Base-by-base conservation (phyloP, 2,888 invertebrate species). In the Aricia artaxerxes region DNA sequence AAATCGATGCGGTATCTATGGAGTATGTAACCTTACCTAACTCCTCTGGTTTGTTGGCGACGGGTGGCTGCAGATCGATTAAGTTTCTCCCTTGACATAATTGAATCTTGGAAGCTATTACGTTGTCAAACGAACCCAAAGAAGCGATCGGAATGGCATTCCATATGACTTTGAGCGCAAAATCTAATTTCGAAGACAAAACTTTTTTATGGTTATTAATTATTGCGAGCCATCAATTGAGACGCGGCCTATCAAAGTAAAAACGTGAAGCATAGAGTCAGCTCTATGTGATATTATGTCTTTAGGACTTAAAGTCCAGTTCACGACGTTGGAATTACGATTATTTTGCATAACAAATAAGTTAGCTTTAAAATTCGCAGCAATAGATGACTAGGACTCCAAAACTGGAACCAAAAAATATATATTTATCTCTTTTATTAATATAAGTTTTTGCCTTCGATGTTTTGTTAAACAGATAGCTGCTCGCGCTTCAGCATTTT, bases 191-290 rank as follows among this genome's bases (percentile, higher is more conserved):
- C 13, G 13, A 69, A 11, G 35, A 38, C 69, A 35, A 69, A 31
- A 69, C 31, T 31, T 69, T 69, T 64, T 69, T 69, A 69, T 69
- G 69, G 35, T 35, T 69, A 69, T 69, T 69, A 69, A 69, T 69
- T 35, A 35, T 35, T 35, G 4, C 35, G 11, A 24, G 61, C 2
- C 64, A 31, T 64, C 16, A 38, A 38, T 1, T 38, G 69, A 5
- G 69, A 69, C 7, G 35, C 13, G 69, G 9, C 0, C n/a, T n/a
- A 57, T 57, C 57, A 57, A 57, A 57, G 57, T 57, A 57, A 57
- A 57, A 16, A 57, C 57, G 16, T 57, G 16, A 57, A 13, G 57
- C 57, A 57, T 16, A 53, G 13, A 53, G 44, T 44, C 4, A 3
- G 13, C 53, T 11, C 53, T 11, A 11, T 13, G 57, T 57, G 16